A percentile compares a stretch with the other conserved stretches of the same genome.
phyloP scores from a whole-genome alignment of 2,113 vertebrate species.

The Corythaeola cristata region DNA sequence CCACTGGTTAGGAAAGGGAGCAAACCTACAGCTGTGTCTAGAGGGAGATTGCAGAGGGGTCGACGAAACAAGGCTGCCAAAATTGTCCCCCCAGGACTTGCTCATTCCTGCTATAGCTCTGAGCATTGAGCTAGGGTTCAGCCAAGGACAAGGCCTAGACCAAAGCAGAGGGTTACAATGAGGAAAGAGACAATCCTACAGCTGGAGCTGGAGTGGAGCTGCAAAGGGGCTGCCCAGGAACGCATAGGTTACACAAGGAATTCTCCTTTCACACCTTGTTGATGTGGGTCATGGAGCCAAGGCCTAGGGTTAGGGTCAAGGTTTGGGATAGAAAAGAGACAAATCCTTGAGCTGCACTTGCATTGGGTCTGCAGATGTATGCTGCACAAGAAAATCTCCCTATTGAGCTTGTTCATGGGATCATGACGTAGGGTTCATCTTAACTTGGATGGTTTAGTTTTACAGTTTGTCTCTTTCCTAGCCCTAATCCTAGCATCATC shows the following conservation, averaged over 20 bases:
- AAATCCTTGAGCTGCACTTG: not conserved
- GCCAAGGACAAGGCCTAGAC: not conserved
- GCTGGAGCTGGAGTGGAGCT: not conserved
- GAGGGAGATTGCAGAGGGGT: not conserved
- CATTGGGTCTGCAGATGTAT: not conserved
- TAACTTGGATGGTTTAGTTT: not conserved
- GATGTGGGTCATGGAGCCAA: not conserved
- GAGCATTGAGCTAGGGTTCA: accelerated
- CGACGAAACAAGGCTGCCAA: not conserved
- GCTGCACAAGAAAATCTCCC: not conserved
- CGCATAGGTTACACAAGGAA: not conserved
- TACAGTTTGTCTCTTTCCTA: not conserved
- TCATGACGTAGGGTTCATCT: not conserved
- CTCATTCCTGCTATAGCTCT: not conserved
- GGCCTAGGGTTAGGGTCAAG: not conserved
- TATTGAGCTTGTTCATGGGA: not conserved
- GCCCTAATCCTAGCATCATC: not conserved
- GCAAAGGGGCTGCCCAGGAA: not conserved
- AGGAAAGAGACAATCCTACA: not conserved
- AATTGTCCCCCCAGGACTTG: not conserved
- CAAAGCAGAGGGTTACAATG: not conserved
- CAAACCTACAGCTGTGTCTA: not conserved
- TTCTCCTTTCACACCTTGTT: not conserved
- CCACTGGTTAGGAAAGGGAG: not conserved
- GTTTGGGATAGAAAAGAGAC: not conserved